Percentiles rank a stretch among this genome's conserved stretches.
Conservation (phyloP, 2,888 invertebrate genomes). For the Thelaira solivaga region DNA sequence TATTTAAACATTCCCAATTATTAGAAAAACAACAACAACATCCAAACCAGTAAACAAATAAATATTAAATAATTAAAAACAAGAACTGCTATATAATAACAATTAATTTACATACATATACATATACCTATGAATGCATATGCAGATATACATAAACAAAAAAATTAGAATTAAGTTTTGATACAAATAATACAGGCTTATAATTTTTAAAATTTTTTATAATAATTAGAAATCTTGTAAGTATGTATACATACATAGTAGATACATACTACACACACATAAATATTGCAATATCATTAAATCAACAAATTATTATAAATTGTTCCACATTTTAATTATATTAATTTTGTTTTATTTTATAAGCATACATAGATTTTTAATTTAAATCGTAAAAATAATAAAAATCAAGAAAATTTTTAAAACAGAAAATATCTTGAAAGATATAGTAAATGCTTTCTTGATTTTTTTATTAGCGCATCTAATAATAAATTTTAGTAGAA, state of each 20-base stretch:
- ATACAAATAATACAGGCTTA: slow-evolving; percentile 36
- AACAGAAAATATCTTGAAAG: not conserved
- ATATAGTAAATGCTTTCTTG: not conserved
- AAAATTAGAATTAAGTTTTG: slow-evolving; percentile 28
- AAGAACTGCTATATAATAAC: slow-evolving; percentile 48
- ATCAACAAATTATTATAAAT: slow-evolving; percentile 32
- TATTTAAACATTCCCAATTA: slow-evolving; percentile 52
- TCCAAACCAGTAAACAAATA: slow-evolving; percentile 16
- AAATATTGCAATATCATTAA: slow-evolving; percentile 2
- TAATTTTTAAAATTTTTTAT: slow-evolving; percentile 43
- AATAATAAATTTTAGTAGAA: too few relatives aligned
- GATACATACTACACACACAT: too few relatives aligned
- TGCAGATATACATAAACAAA: slow-evolving; percentile 16
- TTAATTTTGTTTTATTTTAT: slow-evolving; percentile 9
- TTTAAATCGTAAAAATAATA: not conserved
- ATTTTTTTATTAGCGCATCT: not conserved
- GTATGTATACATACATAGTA: too few relatives aligned
- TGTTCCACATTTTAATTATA: slow-evolving; percentile 10
- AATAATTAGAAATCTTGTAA: slow-evolving; percentile 7
- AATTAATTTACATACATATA: slow-evolving; percentile 19
- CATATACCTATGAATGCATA: too few relatives aligned
- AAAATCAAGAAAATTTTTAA: not conserved
- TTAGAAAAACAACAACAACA: not conserved
- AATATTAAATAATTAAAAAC: not conserved
- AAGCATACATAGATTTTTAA: not conserved